Evolutionary conservation across 2,797 vertebrate genomes (phyloP).

Genomic region (Eurystomus glaucurus): DNA sequence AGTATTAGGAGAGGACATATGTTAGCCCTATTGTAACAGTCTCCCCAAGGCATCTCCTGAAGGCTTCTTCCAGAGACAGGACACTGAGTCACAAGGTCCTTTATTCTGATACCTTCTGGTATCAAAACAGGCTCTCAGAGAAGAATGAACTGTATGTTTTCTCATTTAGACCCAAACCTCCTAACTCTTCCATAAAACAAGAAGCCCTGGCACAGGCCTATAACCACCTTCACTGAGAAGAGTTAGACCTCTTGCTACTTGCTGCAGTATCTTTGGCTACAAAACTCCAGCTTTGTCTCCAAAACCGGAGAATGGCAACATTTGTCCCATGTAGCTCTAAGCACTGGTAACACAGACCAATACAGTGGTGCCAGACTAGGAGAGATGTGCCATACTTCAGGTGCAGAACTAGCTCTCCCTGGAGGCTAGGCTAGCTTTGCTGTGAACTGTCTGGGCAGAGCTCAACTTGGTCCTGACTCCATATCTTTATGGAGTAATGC

Average conservation of each 20-base stretch:
- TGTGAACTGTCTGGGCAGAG: not conserved
- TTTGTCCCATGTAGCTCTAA: not conserved
- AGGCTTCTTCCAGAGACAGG: not conserved
- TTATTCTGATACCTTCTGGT: not conserved
- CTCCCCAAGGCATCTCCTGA: not conserved
- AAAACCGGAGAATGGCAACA: not conserved
- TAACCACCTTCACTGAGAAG: not conserved
- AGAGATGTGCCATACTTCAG: not conserved
- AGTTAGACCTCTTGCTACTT: not conserved
- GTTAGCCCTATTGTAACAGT: not conserved
- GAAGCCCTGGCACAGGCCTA: not conserved
- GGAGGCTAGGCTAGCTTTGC: not conserved
- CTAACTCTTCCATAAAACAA: fast-evolving
- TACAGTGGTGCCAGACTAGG: not conserved
- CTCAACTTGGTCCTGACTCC: not conserved
- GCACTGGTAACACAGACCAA: not conserved
- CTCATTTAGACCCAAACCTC: not conserved
- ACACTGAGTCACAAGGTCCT: not conserved
- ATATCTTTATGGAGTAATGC: too few relatives aligned
- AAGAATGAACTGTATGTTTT: not conserved
- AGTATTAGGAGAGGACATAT: not conserved
- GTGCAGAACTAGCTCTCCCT: not conserved
- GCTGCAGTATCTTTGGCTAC: not conserved
- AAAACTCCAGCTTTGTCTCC: not conserved
- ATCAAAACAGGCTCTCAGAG: not conserved